Conservation (phyloP, 2,113 vertebrate genomes). For the Platysteira castanea region DNA sequence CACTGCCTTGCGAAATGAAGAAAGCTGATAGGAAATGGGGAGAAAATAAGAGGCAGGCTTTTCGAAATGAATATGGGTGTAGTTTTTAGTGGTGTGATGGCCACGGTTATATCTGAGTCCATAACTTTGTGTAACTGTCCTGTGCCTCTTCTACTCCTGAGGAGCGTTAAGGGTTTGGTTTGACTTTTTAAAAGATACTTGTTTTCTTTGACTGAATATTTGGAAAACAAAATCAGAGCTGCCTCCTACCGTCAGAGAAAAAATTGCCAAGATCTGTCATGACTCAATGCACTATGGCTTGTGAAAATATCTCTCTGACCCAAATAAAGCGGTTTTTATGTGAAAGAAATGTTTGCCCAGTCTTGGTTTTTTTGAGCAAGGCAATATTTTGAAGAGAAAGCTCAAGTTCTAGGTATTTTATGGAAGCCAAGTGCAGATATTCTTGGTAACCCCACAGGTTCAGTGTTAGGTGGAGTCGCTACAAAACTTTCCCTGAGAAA, state of each 20-base stretch:
- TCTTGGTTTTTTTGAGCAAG: neutral
- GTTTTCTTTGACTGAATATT: neutral
- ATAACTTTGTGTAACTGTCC: neutral
- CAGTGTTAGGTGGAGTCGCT: neutral
- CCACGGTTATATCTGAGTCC: neutral
- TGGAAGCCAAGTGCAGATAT: neutral
- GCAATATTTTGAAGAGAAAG: neutral
- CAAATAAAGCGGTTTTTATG: accelerated
- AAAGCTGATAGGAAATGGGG: neutral
- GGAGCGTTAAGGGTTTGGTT: neutral
- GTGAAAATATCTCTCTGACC: neutral
- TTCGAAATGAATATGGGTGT: neutral
- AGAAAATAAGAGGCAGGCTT: neutral
- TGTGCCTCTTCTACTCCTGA: neutral
- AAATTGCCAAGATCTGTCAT: neutral
- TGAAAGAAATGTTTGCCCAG: neutral
- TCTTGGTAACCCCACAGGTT: neutral
- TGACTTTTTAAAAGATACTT: neutral
- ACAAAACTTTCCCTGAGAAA: neutral
- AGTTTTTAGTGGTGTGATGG: neutral
- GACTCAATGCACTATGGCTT: neutral
- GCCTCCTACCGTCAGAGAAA: neutral
- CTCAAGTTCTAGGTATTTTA: neutral
- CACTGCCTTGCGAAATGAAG: neutral
- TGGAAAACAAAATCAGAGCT: neutral